A percentile compares a stretch with the other conserved stretches of the same genome.
These are phyloP conservation scores for Carapus acus DNA, from an alignment of 2,797 vertebrate species.

Conservation along the genomic window DNA sequence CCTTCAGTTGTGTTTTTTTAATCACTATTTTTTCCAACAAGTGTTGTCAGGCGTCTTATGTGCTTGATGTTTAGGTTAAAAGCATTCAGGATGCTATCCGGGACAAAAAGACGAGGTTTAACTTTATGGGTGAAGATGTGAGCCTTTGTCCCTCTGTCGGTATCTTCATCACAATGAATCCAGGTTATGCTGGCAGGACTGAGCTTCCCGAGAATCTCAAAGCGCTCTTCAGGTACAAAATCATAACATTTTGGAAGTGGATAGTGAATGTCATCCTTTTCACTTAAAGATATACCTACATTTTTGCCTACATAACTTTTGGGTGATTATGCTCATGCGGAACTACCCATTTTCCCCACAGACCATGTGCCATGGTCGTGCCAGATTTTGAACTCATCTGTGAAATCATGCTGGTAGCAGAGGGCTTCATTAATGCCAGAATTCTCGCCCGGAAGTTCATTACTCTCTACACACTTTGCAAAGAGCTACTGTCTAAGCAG, in stretches of 20 bases:
- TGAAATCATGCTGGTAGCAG: conserved; percentile 96
- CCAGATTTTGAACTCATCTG: conserved; percentile 97
- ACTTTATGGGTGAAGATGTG: conserved; percentile 92
- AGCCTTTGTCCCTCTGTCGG: conserved; percentile 85
- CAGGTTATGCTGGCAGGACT: conserved; percentile 90
- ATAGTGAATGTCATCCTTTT: too few species aligned
- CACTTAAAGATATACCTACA: too few species aligned
- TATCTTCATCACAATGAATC: conserved; percentile 99
- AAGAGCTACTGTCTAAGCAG: conserved; percentile 94
- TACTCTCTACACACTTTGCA: conserved; percentile 90
- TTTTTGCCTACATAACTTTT: too few species aligned
- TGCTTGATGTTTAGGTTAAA: conserved; percentile 78
- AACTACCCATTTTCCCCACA: conserved; percentile 40
- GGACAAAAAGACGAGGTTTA: conserved; percentile 86
- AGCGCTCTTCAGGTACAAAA: conserved; percentile 87
- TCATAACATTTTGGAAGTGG: neutral
- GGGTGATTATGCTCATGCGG: too few species aligned
- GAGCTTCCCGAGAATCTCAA: conserved; percentile 97
- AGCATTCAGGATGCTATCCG: conserved; percentile 93
- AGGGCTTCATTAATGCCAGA: conserved; percentile 88
- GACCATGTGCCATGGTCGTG: conserved; percentile 96
- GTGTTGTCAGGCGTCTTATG: neutral
- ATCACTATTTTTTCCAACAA: too few species aligned
- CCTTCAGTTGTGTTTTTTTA: too few species aligned
- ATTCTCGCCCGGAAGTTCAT: conserved; percentile 89